These are phyloP conservation scores for Metalampra italica DNA, from an alignment of 2,888 invertebrate genomes.

Conservation along the genomic window DNA sequence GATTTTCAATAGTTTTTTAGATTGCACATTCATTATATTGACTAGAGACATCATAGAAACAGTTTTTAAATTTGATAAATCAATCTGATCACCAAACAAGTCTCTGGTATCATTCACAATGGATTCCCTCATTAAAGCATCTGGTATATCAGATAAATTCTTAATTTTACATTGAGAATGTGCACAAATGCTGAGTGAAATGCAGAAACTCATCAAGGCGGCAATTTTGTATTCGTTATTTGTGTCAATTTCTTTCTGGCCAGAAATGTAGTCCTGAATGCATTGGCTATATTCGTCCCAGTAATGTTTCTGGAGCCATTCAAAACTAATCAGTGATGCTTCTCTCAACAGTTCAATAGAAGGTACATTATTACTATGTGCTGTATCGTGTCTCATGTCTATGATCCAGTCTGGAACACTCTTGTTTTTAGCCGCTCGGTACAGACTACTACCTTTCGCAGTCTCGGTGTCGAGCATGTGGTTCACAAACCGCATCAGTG, in stretches of 20 bases:
- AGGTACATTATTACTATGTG: conserved; percentile 85
- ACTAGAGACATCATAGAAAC: conserved; percentile 45
- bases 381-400: conserved; percentile 86
- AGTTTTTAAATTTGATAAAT: conserved; percentile 49
- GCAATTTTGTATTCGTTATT: conserved; percentile 45
- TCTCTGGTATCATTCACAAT: conserved; percentile 54
- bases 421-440: conserved; percentile 79
- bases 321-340: conserved; percentile 80
- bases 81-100: conserved; percentile 44
- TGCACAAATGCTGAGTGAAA: conserved; percentile 57
- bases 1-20: conserved; percentile 43
- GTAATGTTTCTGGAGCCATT: conserved; percentile 84
- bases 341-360: conserved; percentile 80
- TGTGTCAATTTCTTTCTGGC: conserved; percentile 30
- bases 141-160: conserved; percentile 54
- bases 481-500: conserved; percentile 82
- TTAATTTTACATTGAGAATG: conserved; percentile 55
- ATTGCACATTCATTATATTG: conserved; percentile 37
- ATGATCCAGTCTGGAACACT: conserved; percentile 90
- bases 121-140: conserved; percentile 46
- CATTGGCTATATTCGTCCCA: conserved; percentile 78
- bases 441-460: conserved; percentile 72
- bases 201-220: conserved; percentile 52
- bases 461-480: conserved; percentile 78
- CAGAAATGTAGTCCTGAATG: conserved; percentile 63